Evolutionary conservation across 2,797 vertebrate genomes (phyloP).

Genomic region (Fistularia tabacaria): DNA sequence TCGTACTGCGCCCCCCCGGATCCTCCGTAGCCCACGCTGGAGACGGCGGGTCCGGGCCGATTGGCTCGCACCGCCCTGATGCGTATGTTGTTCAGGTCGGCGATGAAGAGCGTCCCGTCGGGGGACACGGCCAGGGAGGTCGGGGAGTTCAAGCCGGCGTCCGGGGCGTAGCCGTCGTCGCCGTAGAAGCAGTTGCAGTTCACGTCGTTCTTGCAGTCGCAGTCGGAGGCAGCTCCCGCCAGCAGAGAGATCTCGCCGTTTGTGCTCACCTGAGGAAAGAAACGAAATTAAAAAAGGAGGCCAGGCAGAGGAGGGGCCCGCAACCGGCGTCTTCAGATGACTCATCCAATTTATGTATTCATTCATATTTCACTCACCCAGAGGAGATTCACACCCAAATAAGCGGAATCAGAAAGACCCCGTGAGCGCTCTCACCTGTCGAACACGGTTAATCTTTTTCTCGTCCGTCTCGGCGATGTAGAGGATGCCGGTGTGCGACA

Average conservation of each 20-base stretch:
- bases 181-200: slow-evolving; percentile 98
- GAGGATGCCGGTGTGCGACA: slow-evolving; percentile 93
- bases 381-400: slow-evolving; percentile 15
- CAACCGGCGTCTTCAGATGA: too few relatives aligned
- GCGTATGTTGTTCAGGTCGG: slow-evolving; percentile 96
- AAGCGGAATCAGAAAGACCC: neutral
- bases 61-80: slow-evolving; percentile 94
- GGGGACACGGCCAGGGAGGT: slow-evolving; percentile 94
- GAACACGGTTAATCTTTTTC: slow-evolving; percentile 97
- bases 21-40: slow-evolving; percentile 80
- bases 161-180: slow-evolving; percentile 96
- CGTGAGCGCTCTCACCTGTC: slow-evolving; percentile 72
- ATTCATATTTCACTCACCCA: too few relatives aligned
- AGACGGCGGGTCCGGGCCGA: slow-evolving; percentile 80
- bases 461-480: slow-evolving; percentile 98
- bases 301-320: too few relatives aligned
- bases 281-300: too few relatives aligned
- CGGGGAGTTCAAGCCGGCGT: slow-evolving; percentile 93
- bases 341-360: too few relatives aligned
- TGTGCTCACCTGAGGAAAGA: slow-evolving; percentile 81
- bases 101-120: slow-evolving; percentile 93
- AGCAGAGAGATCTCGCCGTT: slow-evolving; percentile 97
- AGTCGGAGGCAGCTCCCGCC: slow-evolving; percentile 94
- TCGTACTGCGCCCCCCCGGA: slow-evolving; percentile 87
- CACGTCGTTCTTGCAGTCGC: slow-evolving; percentile 98